Base-by-base conservation (phyloP, 37 sponge, comb jelly and placozoan species). In the Corticium candelabrum region DNA sequence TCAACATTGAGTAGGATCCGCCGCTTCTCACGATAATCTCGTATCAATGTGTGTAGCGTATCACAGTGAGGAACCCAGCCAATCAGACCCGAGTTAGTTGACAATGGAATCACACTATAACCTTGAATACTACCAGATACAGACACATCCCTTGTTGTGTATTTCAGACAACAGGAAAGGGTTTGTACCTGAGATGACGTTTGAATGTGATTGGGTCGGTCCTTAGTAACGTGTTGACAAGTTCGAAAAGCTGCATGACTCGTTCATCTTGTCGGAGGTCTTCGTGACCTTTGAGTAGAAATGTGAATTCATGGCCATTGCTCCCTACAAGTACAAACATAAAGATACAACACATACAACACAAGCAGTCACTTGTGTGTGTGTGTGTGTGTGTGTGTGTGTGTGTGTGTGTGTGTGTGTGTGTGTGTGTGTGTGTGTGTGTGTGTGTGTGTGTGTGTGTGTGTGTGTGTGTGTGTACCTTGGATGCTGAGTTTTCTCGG, bases 1-100 rank as follows among this genome's bases (percentile, higher is more conserved):
- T 97, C 99, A 29, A 97, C 84, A 68, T 91, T 93, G 36, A 94
- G 77, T 80, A 91, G 87, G 69, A 97, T 87, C 80, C 87, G 93
- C 77, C 89, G 91, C 86, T 87, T 94, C 50, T 94, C 99, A 38
- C 99, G 79, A 68, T 91, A 94, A 81, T 97, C 99, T 86, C 92
- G 82, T 36, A 97, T 94, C 68, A 97, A 86, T 15, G 92, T 86
- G 84, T 97, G 99, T 75, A 97, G 85, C 33, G 99, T 97, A 80
- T 97, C 99, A 76, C 94, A 94, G 82, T 93, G 94, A 11, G 99
- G 94, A 21, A 94, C 91, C 99, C 99, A 97, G 39, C 99, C 94
- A 57, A 91, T 93, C 77, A 97, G 87, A 0, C 99, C 99, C 56
- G 99, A 97, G 77, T 97, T 94, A 0, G 94, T 91, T 34, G 94